These are phyloP conservation scores for Antigone vipio DNA, from an alignment of 2,113 vertebrate genomes.

Conservation along the genomic window DNA sequence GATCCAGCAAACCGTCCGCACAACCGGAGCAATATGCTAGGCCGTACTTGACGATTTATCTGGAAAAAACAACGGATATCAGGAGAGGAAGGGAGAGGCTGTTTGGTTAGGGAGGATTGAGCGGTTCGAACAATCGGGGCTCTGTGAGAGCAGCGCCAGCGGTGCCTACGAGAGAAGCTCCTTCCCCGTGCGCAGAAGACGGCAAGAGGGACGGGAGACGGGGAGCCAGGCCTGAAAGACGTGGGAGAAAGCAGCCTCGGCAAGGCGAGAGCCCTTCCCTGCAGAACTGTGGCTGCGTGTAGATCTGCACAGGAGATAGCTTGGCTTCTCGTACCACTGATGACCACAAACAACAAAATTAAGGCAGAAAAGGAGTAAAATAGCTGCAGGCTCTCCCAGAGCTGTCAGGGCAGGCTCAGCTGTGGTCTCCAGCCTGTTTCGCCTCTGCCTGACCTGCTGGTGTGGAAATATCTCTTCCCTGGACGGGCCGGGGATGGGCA, in stretches of 20 bases:
- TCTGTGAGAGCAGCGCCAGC: background rate
- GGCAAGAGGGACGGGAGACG: fast-evolving
- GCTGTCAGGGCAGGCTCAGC: background rate
- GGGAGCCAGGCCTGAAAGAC: background rate
- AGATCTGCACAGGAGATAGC: fast-evolving
- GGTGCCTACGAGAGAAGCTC: background rate
- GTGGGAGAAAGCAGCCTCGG: background rate
- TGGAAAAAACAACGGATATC: background rate
- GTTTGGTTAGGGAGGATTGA: background rate
- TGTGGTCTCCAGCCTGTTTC: background rate
- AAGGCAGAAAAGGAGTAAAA: background rate
- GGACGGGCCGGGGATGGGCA: background rate
- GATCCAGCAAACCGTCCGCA: background rate
- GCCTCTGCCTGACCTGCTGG: background rate
- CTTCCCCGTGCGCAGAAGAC: background rate
- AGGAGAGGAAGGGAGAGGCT: background rate
- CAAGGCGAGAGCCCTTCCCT: background rate
- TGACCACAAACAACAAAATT: background rate
- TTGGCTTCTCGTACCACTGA: fast-evolving
- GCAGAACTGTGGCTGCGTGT: fast-evolving
- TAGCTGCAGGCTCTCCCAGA: fast-evolving
- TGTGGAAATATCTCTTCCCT: background rate
- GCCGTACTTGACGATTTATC: background rate
- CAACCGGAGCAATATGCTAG: background rate
- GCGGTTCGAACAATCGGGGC: fast-evolving